Conservation (phyloP, 2,888 invertebrate species). For the Siphonodentalium dalli region DNA sequence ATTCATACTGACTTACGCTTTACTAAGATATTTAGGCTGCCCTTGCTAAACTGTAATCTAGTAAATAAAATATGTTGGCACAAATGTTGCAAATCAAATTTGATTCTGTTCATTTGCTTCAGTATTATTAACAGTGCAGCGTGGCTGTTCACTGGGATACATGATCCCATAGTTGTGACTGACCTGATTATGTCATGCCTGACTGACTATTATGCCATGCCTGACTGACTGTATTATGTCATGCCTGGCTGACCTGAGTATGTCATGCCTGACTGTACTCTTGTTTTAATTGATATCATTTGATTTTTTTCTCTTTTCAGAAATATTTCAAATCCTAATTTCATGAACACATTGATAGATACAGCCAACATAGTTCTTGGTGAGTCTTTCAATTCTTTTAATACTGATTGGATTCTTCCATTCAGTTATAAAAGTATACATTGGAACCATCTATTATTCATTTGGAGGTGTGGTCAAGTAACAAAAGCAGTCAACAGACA, state of each 20-base stretch:
- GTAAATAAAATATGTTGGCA: no score
- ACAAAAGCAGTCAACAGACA: no score
- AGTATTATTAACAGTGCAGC: no score
- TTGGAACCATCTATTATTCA: neutral
- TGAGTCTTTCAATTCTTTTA: constrained; percentile 41
- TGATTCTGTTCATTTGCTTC: no score
- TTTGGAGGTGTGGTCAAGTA: neutral
- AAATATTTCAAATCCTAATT: constrained; percentile 77
- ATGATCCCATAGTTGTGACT: no score
- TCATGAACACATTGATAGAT: constrained; percentile 78
- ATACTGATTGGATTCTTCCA: neutral
- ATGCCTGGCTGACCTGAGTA: constrained; percentile 1
- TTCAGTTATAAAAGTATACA: neutral
- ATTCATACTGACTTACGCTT: no score
- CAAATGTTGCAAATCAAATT: no score
- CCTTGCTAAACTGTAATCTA: no score
- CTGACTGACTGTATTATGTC: neutral
- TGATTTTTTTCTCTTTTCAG: constrained; percentile 52
- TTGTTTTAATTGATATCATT: neutral
- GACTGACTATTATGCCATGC: neutral
- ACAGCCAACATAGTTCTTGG: constrained; percentile 78
- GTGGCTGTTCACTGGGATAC: no score
- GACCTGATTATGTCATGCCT: neutral
- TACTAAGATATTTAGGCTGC: no score
- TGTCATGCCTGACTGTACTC: neutral